These are phyloP conservation scores for Alauda arvensis DNA, from an alignment of 2,797 vertebrate genomes.

Conservation along the genomic window DNA sequence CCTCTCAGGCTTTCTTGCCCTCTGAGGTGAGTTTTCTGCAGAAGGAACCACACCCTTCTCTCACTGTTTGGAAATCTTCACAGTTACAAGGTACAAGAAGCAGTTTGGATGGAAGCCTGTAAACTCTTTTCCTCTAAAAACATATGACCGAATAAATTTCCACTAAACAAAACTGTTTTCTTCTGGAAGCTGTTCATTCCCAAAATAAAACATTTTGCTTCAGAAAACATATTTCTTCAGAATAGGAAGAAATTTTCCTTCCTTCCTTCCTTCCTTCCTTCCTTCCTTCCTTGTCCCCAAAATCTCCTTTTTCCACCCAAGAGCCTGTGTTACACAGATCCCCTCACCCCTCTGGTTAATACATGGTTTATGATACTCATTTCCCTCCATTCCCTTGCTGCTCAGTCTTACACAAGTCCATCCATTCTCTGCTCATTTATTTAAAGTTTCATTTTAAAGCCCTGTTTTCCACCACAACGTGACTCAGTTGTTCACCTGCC, in stretches of 20 bases:
- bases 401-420: background rate
- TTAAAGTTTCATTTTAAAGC: background rate
- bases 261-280: background rate
- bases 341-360: background rate
- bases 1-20: background rate
- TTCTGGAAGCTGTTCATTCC: background rate
- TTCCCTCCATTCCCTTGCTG: background rate
- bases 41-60: background rate
- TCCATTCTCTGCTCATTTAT: background rate
- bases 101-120: background rate
- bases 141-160: background rate
- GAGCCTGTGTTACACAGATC: background rate
- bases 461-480: background rate
- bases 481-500: background rate
- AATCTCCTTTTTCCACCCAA: background rate
- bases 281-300: background rate
- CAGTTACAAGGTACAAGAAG: background rate
- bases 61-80: background rate
- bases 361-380: rapidly evolving
- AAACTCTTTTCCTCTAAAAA: background rate
- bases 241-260: background rate
- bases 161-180: background rate
- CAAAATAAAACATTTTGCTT: background rate
- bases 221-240: background rate
- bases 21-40: background rate